Percentiles rank a stretch among this genome's conserved stretches.
Conservation (phyloP, 2,797 vertebrate species). For the Trachops cirrhosus region DNA sequence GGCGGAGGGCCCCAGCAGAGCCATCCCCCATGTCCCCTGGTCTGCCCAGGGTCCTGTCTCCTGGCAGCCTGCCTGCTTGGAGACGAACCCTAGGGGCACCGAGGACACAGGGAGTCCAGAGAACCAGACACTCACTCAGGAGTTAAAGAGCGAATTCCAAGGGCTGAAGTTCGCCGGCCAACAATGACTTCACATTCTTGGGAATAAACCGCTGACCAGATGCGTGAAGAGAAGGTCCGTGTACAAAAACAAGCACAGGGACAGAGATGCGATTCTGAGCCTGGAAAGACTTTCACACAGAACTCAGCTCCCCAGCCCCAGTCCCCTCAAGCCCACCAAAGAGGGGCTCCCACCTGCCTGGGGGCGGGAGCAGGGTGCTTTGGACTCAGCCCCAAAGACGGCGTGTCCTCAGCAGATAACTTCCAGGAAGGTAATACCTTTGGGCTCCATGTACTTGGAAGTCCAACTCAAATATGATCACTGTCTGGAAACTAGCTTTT, state of each 20-base stretch:
- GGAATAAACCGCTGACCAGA: slow-evolving; percentile 83
- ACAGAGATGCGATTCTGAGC: slow-evolving; percentile 46
- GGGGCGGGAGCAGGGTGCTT: fast-evolving
- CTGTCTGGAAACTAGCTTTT: slow-evolving; percentile 50
- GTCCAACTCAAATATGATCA: background rate
- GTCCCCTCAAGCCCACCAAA: background rate
- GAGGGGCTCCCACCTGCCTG: background rate
- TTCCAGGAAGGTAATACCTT: slow-evolving; percentile 8
- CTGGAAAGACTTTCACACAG: slow-evolving; percentile 27
- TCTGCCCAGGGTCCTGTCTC: background rate
- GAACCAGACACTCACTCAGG: slow-evolving; percentile 46
- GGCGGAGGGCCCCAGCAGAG: background rate
- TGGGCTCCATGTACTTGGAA: slow-evolving; percentile 12
- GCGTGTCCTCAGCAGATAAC: background rate
- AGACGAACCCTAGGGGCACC: background rate
- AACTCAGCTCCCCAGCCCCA: slow-evolving; percentile 56
- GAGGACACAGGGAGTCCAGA: slow-evolving; percentile 2
- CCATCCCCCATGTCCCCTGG: background rate
- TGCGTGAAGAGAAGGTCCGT: slow-evolving; percentile 76
- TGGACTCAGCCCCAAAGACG: background rate
- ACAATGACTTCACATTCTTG: slow-evolving; percentile 82
- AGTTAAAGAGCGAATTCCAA: slow-evolving; percentile 75
- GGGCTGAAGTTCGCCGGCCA: slow-evolving; percentile 74
- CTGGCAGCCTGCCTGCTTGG: background rate
- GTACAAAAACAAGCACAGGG: slow-evolving; percentile 73